Conservation (phyloP, 2,888 invertebrate genomes). For the Sarcophaga subvicina region DNA sequence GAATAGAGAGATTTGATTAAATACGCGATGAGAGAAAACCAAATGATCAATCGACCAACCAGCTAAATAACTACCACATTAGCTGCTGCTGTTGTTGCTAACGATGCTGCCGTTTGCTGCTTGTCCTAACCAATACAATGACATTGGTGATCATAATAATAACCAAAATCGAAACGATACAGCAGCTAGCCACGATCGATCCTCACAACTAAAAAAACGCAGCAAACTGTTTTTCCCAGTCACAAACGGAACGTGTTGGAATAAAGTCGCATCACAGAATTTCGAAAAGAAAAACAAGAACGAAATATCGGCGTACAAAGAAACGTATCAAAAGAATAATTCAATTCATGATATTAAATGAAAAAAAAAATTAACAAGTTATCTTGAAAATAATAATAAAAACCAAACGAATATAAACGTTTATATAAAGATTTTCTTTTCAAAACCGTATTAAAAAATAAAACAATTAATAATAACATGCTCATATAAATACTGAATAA, state of each 20-base stretch:
- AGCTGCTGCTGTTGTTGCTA: conserved; percentile 37
- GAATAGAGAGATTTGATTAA: conserved; percentile 31
- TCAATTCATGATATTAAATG: conserved; percentile 42
- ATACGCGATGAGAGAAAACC: conserved; percentile 10
- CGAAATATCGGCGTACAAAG: conserved; percentile 9
- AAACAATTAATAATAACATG: conserved; percentile 28
- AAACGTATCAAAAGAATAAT: conserved; percentile 50
- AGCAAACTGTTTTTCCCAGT: conserved; percentile 77
- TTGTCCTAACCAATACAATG: conserved; percentile 47
- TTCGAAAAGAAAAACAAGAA: conserved; percentile 10
- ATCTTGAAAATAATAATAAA: conserved; percentile 61
- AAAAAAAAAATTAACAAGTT: conserved; percentile 57
- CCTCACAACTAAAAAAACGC: conserved; percentile 66
- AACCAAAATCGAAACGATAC: conserved; percentile 13
- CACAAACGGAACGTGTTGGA: conserved; percentile 80
- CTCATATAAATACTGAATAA: conserved; percentile 50
- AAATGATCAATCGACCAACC: conserved; percentile 11
- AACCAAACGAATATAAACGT: conserved; percentile 48
- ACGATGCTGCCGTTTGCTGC: conserved; percentile 13
- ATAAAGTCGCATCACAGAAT: conserved; percentile 77
- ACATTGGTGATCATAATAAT: conserved; percentile 36
- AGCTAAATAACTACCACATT: conserved; percentile 39
- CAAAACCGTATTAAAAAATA: conserved; percentile 52
- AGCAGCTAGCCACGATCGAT: conserved; percentile 47
- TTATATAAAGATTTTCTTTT: conserved; percentile 47